Evolutionary conservation across 2,888 invertebrate species (phyloP).

Genomic region (Drosophila seclusa): DNA sequence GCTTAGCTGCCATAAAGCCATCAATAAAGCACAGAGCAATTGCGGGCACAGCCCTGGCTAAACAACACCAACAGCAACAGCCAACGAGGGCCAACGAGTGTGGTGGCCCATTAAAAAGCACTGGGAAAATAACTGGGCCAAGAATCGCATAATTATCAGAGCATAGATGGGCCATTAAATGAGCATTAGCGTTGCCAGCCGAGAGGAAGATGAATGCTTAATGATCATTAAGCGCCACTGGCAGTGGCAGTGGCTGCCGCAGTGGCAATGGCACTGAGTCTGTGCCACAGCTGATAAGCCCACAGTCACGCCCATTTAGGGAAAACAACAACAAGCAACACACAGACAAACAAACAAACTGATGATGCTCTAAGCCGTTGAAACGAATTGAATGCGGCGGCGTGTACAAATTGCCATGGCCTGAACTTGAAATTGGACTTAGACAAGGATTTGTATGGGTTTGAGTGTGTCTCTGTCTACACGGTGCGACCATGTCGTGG

Average conservation of each 20-base stretch:
- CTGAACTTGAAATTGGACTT: conserved; percentile 50
- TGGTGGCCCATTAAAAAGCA: conserved; percentile 64
- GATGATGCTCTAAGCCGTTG: conserved; percentile 45
- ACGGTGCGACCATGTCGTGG: neutral
- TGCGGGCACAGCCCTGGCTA: conserved; percentile 23
- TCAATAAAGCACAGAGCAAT: conserved; percentile 68
- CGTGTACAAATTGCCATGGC: conserved; percentile 45
- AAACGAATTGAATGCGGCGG: conserved; percentile 45
- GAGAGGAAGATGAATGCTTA: conserved; percentile 10
- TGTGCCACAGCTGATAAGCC: conserved; percentile 58
- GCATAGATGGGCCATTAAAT: conserved; percentile 64
- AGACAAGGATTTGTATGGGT: conserved; percentile 25
- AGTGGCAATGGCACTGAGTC: conserved; percentile 28
- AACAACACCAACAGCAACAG: conserved; percentile 4
- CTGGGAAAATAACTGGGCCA: conserved; percentile 65
- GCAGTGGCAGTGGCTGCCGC: conserved; percentile 9
- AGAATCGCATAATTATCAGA: conserved; percentile 75
- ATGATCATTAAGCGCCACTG: conserved; percentile 33
- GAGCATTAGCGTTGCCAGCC: conserved; percentile 50
- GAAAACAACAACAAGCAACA: conserved; percentile 4
- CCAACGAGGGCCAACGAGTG: neutral
- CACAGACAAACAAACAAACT: conserved; percentile 15
- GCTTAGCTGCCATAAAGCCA: conserved; percentile 63
- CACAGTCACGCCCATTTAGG: conserved; percentile 15
- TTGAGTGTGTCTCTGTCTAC: neutral